These are phyloP conservation scores for Protodeltote pygarga DNA, from an alignment of 2,888 invertebrate genomes.

Conservation along the genomic window DNA sequence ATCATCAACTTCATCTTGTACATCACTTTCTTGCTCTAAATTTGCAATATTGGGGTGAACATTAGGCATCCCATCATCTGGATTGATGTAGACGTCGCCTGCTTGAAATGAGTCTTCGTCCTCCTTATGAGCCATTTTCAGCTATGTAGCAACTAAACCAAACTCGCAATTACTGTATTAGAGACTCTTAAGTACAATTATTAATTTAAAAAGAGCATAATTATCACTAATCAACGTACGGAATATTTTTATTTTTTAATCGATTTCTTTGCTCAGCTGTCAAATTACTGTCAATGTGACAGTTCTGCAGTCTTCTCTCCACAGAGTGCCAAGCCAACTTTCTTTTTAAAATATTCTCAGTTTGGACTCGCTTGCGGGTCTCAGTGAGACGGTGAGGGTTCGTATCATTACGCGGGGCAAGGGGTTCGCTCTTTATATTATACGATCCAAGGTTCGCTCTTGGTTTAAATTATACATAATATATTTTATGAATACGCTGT, in stretches of 20 bases:
- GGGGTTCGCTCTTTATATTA: no score
- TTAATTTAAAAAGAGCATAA: conserved; percentile 31
- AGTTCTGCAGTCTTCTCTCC: not conserved
- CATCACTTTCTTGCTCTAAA: conserved; percentile 89
- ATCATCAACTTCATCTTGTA: conserved; percentile 89
- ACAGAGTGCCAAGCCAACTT: no score
- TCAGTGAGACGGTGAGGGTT: no score
- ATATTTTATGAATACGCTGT: no score
- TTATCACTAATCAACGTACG: conserved; percentile 10
- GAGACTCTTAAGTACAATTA: conserved; percentile 13
- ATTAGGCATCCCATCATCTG: conserved; percentile 94
- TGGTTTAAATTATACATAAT: no score
- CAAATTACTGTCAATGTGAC: conserved; percentile 11
- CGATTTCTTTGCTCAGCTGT: conserved; percentile 34
- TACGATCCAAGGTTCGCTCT: no score
- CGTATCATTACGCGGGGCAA: no score
- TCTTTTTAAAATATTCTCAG: no score
- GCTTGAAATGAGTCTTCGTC: conserved; percentile 85
- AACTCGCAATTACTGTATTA: conserved; percentile 23
- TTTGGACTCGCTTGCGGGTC: no score
- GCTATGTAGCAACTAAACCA: conserved; percentile 17
- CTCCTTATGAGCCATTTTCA: conserved; percentile 74
- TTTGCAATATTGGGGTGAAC: conserved; percentile 93
- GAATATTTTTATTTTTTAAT: conserved; percentile 40
- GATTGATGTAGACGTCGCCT: conserved; percentile 93